Conservation (phyloP, 2,797 vertebrate genomes). For the Aphelocoma californica region DNA sequence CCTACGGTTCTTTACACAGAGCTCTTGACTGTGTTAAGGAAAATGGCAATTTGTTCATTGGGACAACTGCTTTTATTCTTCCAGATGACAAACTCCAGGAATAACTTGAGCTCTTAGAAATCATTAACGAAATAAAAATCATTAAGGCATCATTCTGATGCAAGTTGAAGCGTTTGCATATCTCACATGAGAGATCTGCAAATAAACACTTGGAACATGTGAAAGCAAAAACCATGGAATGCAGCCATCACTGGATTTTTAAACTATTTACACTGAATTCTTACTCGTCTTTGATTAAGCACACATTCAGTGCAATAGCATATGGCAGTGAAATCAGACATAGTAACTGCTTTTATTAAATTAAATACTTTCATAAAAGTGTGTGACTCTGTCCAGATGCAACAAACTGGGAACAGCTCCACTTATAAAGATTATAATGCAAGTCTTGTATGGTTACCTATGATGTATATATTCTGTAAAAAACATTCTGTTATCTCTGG, state of each 20-base stretch:
- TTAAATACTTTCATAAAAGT: background rate
- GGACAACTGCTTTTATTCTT: background rate
- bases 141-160: background rate
- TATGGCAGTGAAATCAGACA: background rate
- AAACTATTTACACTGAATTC: background rate
- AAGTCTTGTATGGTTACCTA: background rate
- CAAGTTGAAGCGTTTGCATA: background rate
- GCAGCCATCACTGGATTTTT: background rate
- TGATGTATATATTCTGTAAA: background rate
- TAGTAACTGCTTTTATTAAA: background rate
- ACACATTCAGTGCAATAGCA: background rate
- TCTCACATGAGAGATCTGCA: background rate
- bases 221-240: background rate
- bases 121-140: background rate
- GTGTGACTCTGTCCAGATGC: background rate
- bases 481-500: background rate
- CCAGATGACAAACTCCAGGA: background rate
- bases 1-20: background rate
- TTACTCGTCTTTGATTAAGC: background rate
- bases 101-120: background rate
- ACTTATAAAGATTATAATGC: background rate
- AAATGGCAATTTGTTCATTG: background rate
- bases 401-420: background rate
- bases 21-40: fast-evolving
- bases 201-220: background rate